phyloP scores from a whole-genome alignment of 2,113 vertebrate genomes.

The Syrmaticus mikado region DNA sequence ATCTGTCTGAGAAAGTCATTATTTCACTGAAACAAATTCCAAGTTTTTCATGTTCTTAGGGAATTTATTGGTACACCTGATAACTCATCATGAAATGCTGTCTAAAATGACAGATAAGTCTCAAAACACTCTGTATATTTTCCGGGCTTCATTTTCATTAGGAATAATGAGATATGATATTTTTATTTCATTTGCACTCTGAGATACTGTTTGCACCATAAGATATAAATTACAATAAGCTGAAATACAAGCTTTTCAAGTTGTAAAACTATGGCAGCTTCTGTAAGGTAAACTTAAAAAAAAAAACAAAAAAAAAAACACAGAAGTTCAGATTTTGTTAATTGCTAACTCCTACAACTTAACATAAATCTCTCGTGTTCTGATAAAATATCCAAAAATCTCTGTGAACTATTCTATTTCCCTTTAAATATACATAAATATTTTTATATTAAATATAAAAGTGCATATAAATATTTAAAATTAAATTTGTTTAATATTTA shows the following conservation, averaged over 20 bases:
- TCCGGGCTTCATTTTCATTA: not conserved
- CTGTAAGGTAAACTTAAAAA: not conserved
- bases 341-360: not conserved
- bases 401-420: not conserved
- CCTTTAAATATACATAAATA: not conserved
- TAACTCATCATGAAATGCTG: not conserved
- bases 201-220: slow-evolving; percentile 8
- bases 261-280: not conserved
- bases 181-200: slow-evolving; percentile 40
- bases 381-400: not conserved
- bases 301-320: not conserved
- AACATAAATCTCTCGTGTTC: not conserved
- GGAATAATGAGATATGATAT: not conserved
- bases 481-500: not conserved
- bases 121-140: not conserved
- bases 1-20: not conserved
- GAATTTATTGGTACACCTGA: not conserved
- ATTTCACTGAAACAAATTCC: not conserved
- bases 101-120: not conserved
- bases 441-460: not conserved
- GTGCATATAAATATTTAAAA: not conserved
- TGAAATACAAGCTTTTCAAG: not conserved
- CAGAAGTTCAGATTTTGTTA: not conserved
- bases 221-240: not conserved
- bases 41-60: not conserved